Percentiles rank a stretch among this genome's conserved stretches.
These are phyloP conservation scores for Bothrops jararaca DNA, from an alignment of 2,113 vertebrate genomes.

Conservation along the genomic window DNA sequence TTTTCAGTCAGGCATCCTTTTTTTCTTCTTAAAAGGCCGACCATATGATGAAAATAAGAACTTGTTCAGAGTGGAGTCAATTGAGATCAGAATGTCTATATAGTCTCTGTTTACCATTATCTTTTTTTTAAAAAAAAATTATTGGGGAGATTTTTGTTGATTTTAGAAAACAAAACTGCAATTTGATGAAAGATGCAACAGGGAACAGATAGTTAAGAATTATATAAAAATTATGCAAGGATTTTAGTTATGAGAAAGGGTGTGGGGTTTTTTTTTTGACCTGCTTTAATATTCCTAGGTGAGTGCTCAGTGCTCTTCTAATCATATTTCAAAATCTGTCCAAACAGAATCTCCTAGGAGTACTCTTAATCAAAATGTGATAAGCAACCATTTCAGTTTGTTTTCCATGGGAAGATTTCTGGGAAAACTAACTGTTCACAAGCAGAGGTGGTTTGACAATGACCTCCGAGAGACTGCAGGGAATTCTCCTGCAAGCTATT, in stretches of 20 bases:
- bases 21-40: background rate
- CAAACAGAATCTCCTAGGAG: conserved; percentile 11
- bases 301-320: background rate
- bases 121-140: background rate
- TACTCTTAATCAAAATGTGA: conserved; percentile 24
- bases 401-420: conserved; percentile 26
- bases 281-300: background rate
- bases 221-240: background rate
- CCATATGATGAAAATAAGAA: background rate
- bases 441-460: conserved; percentile 38
- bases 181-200: background rate
- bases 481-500: conserved; percentile 35
- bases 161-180: background rate
- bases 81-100: background rate
- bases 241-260: background rate
- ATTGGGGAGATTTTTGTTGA: background rate
- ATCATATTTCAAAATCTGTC: conserved; percentile 19
- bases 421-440: conserved; percentile 15
- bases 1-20: no score
- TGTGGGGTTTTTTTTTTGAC: no score
- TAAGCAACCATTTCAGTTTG: conserved; percentile 15
- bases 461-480: conserved; percentile 26
- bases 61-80: background rate
- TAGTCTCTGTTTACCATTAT: background rate
- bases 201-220: background rate